Conservation (phyloP, 1,140 invertebrate species). For the Pogonomyrmex barbatus region DNA sequence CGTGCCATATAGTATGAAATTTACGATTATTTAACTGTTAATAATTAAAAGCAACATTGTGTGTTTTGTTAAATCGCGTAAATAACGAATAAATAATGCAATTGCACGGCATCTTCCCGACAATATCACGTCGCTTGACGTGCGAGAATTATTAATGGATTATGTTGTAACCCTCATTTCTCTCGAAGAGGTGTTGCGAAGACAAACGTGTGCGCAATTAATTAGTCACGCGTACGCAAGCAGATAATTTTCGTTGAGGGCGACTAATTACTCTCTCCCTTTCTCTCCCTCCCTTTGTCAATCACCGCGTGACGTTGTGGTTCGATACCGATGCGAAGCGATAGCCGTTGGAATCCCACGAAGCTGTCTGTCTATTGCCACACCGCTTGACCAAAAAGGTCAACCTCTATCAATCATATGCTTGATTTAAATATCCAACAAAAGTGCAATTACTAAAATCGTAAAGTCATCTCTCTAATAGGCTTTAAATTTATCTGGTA, state of each 20-base stretch:
- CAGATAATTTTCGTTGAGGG: conserved; percentile 53
- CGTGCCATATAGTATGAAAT: neutral
- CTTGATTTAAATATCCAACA: conserved; percentile 45
- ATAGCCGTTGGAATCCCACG: conserved; percentile 68
- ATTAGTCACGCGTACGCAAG: conserved; percentile 65
- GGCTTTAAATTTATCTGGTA: neutral
- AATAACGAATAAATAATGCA: neutral
- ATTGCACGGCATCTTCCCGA: neutral
- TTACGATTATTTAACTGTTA: conserved; percentile 5
- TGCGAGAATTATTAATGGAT: conserved; percentile 44
- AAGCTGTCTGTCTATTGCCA: conserved; percentile 25
- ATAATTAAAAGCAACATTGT: conserved; percentile 4
- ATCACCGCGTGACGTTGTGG: conserved; percentile 66
- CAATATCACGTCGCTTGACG: neutral
- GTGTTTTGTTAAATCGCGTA: neutral
- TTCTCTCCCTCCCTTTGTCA: conserved; percentile 64
- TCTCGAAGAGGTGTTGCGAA: conserved; percentile 30
- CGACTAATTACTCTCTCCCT: conserved; percentile 67
- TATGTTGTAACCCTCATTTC: neutral
- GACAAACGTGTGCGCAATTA: conserved; percentile 55
- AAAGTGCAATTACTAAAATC: conserved; percentile 45
- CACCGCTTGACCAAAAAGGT: conserved; percentile 43
- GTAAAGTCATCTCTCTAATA: neutral
- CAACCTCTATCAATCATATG: conserved; percentile 69
- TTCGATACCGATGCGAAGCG: conserved; percentile 66